Evolutionary conservation across 2,113 vertebrate genomes (phyloP).

Genomic region (Tautogolabrus adspersus): DNA sequence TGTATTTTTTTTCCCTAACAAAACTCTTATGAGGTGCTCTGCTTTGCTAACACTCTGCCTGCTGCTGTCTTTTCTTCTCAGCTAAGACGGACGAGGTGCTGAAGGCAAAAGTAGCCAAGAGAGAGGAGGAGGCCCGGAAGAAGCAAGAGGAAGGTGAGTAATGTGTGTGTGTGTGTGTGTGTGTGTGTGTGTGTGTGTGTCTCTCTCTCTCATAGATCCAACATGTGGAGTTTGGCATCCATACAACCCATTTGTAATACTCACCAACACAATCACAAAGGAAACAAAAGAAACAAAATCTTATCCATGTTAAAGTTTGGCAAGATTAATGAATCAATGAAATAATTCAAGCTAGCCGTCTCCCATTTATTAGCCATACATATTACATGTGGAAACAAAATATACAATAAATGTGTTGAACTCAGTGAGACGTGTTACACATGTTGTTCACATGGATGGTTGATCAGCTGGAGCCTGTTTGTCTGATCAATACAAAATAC

Average conservation of each 20-base stretch:
- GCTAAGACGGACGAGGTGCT: slow-evolving; percentile 95
- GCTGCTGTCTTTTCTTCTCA: slow-evolving; percentile 72
- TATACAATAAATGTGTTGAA: neutral
- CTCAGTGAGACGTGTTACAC: neutral
- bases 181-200: neutral
- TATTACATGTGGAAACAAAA: neutral
- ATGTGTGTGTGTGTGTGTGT: slow-evolving; percentile 5
- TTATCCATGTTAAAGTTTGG: too few relatives aligned
- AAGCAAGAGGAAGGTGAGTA: slow-evolving; percentile 91
- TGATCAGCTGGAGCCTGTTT: too few relatives aligned
- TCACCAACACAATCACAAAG: neutral
- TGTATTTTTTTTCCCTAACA: neutral
- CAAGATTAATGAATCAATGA: neutral
- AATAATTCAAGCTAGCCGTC: neutral
- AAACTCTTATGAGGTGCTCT: neutral
- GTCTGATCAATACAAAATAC: too few relatives aligned
- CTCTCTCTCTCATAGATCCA: slow-evolving; percentile 2
- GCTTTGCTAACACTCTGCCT: slow-evolving; percentile 20
- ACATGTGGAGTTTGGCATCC: neutral
- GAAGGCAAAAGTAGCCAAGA: slow-evolving; percentile 91
- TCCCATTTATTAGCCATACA: neutral
- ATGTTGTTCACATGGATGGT: neutral
- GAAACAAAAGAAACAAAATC: neutral
- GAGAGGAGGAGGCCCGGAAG: slow-evolving; percentile 91
- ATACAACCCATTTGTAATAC: neutral